A percentile compares a stretch with the other conserved stretches of the same genome.
Conservation (phyloP, 2,888 invertebrate species). For the Scaptomyza caliginosa region DNA sequence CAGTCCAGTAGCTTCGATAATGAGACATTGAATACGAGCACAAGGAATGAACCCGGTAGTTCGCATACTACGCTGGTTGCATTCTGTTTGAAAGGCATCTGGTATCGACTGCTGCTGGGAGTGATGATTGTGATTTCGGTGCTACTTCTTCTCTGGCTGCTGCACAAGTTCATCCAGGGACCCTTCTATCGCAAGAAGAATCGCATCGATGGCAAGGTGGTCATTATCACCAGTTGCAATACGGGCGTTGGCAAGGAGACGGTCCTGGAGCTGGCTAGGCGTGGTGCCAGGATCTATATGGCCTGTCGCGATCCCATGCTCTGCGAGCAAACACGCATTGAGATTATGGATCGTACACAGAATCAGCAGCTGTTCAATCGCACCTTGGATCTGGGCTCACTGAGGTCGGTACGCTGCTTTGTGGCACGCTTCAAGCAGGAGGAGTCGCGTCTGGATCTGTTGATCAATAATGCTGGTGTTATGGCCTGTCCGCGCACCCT, state of each 20-base stretch:
- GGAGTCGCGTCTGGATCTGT: conserved; percentile 85
- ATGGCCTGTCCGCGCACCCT: conserved; percentile 84
- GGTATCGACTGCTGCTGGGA: conserved; percentile 70
- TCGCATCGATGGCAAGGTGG: conserved; percentile 87
- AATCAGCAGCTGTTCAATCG: conserved; percentile 90
- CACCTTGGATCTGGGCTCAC: conserved; percentile 85
- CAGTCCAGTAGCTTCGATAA: conserved; percentile 16
- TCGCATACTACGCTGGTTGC: too few species aligned
- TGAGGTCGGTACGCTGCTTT: conserved; percentile 86
- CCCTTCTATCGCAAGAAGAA: conserved; percentile 81
- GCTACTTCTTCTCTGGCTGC: conserved; percentile 59
- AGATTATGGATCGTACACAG: conserved; percentile 89
- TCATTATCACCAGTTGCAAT: conserved; percentile 92
- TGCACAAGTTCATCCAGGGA: conserved; percentile 80
- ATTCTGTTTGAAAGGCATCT: conserved; percentile 68
- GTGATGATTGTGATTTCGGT: conserved; percentile 46
- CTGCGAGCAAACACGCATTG: conserved; percentile 89
- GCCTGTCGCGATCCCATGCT: conserved; percentile 91
- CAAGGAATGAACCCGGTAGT: too few species aligned
- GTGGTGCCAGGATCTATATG: conserved; percentile 93
- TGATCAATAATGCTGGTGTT: conserved; percentile 86
- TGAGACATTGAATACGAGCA: background rate
- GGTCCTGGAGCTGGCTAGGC: conserved; percentile 88
- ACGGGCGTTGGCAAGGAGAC: conserved; percentile 92
- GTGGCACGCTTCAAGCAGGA: conserved; percentile 82